phyloP scores from a whole-genome alignment of 2,888 invertebrate genomes.

The Teinopalpus imperialis region DNA sequence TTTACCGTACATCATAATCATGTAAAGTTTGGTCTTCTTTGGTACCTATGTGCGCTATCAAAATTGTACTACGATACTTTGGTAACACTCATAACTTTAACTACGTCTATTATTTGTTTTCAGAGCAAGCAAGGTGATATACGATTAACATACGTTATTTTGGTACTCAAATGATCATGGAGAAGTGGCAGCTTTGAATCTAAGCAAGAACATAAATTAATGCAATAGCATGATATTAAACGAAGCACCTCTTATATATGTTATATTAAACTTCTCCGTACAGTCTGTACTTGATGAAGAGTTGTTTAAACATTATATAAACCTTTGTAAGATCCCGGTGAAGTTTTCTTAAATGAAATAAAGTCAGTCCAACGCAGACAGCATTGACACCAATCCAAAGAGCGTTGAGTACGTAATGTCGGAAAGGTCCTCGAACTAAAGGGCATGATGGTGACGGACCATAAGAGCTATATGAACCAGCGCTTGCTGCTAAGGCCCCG shows the following conservation, averaged over 20 bases:
- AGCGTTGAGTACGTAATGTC: slow-evolving; percentile 94
- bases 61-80: slow-evolving; percentile 15
- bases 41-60: slow-evolving; percentile 16
- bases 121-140: slow-evolving; percentile 44
- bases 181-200: slow-evolving; percentile 42
- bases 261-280: slow-evolving; percentile 27
- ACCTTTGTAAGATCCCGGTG: slow-evolving; percentile 90
- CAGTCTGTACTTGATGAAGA: slow-evolving; percentile 18
- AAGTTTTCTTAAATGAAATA: slow-evolving; percentile 91
- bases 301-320: slow-evolving; percentile 37
- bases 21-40: not conserved
- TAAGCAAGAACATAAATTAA: slow-evolving; percentile 42
- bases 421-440: slow-evolving; percentile 91
- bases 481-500: slow-evolving; percentile 91
- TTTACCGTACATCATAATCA: slow-evolving; percentile 25
- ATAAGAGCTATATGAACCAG: slow-evolving; percentile 86
- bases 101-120: slow-evolving; percentile 42
- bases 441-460: slow-evolving; percentile 90
- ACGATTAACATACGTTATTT: slow-evolving; percentile 38
- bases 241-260: slow-evolving; percentile 41
- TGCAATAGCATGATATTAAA: slow-evolving; percentile 48
- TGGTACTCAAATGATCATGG: slow-evolving; percentile 51
- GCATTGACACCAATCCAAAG: slow-evolving; percentile 95
- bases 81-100: slow-evolving; percentile 46
- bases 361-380: slow-evolving; percentile 91